A percentile compares a stretch with the other conserved stretches of the same genome.
phyloP scores from a whole-genome alignment of 53 echinoderm and acorn worm genomes.

The Hippasteria phrygiana region DNA sequence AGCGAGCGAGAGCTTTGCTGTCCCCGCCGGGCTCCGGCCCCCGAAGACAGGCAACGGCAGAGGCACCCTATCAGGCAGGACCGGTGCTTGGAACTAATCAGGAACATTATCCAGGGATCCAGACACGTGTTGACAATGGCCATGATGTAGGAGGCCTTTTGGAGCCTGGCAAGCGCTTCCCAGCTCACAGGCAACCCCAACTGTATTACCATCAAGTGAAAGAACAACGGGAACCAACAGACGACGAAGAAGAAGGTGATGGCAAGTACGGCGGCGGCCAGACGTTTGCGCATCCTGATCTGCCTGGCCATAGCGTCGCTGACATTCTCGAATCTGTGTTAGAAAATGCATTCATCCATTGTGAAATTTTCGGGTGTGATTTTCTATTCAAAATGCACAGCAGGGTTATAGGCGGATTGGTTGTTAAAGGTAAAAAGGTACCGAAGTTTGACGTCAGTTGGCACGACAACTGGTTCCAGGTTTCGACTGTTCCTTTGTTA shows the following conservation, averaged over 20 bases:
- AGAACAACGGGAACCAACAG: constrained; percentile 65
- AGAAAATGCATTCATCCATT: too few relatives aligned
- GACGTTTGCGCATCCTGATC: constrained; percentile 53
- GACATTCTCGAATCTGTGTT: constrained; percentile 12
- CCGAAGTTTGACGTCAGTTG: too few relatives aligned
- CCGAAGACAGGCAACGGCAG: too few relatives aligned
- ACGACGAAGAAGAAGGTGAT: constrained; percentile 70
- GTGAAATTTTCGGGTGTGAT: too few relatives aligned
- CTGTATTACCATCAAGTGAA: constrained; percentile 27
- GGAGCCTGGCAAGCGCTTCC: background rate
- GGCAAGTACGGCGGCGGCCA: constrained; percentile 52
- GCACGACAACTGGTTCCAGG: too few relatives aligned
- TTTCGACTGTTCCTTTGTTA: too few relatives aligned
- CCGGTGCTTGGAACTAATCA: constrained; percentile 72
- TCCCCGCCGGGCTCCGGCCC: too few relatives aligned
- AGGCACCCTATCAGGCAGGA: background rate
- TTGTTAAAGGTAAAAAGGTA: too few relatives aligned
- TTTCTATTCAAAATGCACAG: too few relatives aligned
- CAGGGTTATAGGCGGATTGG: too few relatives aligned
- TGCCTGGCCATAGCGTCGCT: constrained; percentile 29
- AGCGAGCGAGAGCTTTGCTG: too few relatives aligned
- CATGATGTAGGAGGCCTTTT: constrained; percentile 18
- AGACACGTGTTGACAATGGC: constrained; percentile 64
- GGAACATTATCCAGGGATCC: constrained; percentile 72
- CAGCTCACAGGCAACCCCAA: too few relatives aligned